Evolutionary conservation across 2,113 vertebrate species (phyloP).

Genomic region (Siphamia tubifer): DNA sequence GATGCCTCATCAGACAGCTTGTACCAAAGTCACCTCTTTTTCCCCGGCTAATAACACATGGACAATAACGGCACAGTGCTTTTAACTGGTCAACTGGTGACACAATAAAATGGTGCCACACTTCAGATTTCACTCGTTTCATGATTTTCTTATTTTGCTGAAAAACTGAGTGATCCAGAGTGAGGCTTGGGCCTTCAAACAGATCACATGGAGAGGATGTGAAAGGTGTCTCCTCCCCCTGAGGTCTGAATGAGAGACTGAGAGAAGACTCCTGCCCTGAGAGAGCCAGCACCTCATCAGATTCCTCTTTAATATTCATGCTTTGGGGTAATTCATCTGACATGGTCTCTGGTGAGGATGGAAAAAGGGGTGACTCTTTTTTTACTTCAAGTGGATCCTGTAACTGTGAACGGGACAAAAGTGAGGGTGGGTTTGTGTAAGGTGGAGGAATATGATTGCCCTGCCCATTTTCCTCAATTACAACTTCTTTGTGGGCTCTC

Average conservation of each 20-base stretch:
- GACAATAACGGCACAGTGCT: constrained; percentile 92
- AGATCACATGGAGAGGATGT: constrained; percentile 82
- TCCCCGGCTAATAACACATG: constrained; percentile 91
- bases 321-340: constrained; percentile 73
- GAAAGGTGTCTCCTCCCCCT: constrained; percentile 73
- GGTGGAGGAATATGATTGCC: constrained; percentile 88
- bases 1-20: constrained; percentile 93
- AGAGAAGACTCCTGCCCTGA: constrained; percentile 76
- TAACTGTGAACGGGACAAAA: constrained; percentile 82
- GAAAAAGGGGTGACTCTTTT: constrained; percentile 74
- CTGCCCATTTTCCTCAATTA: constrained; percentile 93
- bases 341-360: constrained; percentile 86
- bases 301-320: constrained; percentile 78
- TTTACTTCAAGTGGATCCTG: constrained; percentile 80
- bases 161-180: constrained; percentile 81
- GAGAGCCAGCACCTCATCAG: constrained; percentile 76
- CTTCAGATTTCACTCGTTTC: constrained; percentile 93
- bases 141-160: constrained; percentile 94
- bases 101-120: constrained; percentile 94
- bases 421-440: constrained; percentile 86
- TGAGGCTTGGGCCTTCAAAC: constrained; percentile 69
- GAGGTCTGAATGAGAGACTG: constrained; percentile 81
- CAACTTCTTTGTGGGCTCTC: constrained; percentile 94
- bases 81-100: constrained; percentile 90
- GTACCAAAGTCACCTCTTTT: constrained; percentile 94